Evolutionary conservation across 2,888 invertebrate genomes (phyloP).

Genomic region (Drosophila dives): DNA sequence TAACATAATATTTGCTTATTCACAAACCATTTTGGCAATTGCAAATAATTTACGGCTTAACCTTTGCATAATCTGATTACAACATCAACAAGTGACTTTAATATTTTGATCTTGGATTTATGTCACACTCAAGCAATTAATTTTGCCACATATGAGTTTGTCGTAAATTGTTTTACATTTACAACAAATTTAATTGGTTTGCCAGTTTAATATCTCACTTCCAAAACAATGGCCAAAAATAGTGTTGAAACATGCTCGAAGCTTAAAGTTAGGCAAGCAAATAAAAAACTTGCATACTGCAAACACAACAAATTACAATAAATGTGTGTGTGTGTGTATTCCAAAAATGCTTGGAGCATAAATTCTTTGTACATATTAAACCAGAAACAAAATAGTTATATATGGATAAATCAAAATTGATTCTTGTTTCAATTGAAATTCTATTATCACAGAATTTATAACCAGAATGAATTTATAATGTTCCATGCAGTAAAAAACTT

Average conservation of each 20-base stretch:
- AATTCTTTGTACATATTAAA: not conserved
- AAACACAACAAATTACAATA: not conserved
- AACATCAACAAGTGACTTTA: conserved; percentile 5
- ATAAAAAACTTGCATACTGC: conserved; percentile 30
- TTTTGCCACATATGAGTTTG: conserved; percentile 19
- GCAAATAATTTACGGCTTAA: conserved; percentile 1
- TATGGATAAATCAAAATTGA: conserved; percentile 28
- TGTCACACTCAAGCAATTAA: conserved; percentile 32
- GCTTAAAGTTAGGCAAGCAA: conserved; percentile 33
- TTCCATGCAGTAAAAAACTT: not conserved
- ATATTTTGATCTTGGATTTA: conserved; percentile 22
- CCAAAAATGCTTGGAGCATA: not conserved
- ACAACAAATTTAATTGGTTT: conserved; percentile 56
- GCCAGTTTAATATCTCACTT: conserved; percentile 48
- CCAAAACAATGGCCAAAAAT: conserved; percentile 39
- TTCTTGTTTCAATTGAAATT: conserved; percentile 28
- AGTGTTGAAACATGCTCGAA: conserved; percentile 13
- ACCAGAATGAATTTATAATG: conserved; percentile 1
- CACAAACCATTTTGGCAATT: not conserved
- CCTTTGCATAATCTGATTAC: conserved; percentile 3
- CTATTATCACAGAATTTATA: conserved; percentile 14
- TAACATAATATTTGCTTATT: not conserved
- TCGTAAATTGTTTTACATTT: conserved; percentile 20
- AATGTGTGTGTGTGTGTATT: not conserved
- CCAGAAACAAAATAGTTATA: not conserved